phyloP scores from a whole-genome alignment of 2,113 vertebrate species.

The Oreotragus oreotragus region DNA sequence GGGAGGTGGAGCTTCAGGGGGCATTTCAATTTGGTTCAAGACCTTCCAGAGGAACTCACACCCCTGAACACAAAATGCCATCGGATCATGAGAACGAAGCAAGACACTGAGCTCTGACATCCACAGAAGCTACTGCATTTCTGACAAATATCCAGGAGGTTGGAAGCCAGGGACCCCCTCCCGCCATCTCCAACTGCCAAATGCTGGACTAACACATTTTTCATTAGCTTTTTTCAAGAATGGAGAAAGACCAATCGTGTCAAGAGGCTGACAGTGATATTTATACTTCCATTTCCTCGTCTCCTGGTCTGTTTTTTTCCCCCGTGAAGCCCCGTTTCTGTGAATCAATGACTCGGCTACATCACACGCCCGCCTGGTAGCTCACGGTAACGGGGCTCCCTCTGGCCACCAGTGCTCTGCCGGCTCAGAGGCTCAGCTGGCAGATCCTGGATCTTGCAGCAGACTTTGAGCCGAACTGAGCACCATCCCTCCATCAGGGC shows the following conservation, averaged over 20 bases:
- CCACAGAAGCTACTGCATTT: slow-evolving; percentile 52
- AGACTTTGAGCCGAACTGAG: slow-evolving; percentile 55
- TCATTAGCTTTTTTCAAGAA: slow-evolving; percentile 51
- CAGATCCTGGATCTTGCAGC: slow-evolving; percentile 62
- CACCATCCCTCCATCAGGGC: slow-evolving; percentile 60
- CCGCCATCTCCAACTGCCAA: neutral
- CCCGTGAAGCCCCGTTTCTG: slow-evolving; percentile 38
- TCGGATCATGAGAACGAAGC: neutral
- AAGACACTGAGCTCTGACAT: slow-evolving; percentile 52
- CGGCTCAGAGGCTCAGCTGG: slow-evolving; percentile 68
- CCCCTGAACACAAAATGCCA: slow-evolving; percentile 32
- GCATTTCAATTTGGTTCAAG: neutral
- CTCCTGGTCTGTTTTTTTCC: neutral
- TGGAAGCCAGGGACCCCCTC: slow-evolving; percentile 52
- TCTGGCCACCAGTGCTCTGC: neutral
- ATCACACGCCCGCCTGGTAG: slow-evolving; percentile 26
- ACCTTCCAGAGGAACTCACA: slow-evolving; percentile 47
- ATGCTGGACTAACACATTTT: slow-evolving; percentile 33
- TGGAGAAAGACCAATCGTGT: slow-evolving; percentile 30
- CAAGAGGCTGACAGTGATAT: slow-evolving; percentile 47
- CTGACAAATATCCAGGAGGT: slow-evolving; percentile 60
- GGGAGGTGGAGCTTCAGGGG: neutral
- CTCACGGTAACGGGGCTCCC: slow-evolving; percentile 35
- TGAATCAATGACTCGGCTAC: slow-evolving; percentile 47
- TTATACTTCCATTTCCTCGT: slow-evolving; percentile 18